Evolutionary conservation across 1,140 invertebrate species (phyloP).

Genomic region (Lamellibrachia luymesi): DNA sequence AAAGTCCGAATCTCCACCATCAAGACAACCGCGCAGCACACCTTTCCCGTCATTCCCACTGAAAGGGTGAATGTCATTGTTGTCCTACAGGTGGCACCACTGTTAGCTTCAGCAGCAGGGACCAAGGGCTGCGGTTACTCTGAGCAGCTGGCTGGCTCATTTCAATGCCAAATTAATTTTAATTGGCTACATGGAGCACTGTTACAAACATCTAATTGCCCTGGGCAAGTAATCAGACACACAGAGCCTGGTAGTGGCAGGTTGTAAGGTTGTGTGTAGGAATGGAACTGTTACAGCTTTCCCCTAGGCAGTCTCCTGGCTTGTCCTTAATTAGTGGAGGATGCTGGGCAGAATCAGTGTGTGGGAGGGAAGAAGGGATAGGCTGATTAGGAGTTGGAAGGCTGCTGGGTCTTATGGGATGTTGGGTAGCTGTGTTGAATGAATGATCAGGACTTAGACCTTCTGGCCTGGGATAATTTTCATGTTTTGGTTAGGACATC

Average conservation of each 20-base stretch:
- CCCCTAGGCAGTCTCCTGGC: not conserved
- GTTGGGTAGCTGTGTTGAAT: not conserved
- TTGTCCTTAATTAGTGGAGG: not conserved
- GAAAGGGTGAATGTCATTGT: not conserved
- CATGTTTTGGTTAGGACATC: not conserved
- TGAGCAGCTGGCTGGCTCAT: not conserved
- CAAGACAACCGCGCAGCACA: too few relatives aligned
- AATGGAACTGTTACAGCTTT: not conserved
- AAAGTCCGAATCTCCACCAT: too few relatives aligned
- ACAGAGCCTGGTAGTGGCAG: not conserved
- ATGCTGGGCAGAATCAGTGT: not conserved
- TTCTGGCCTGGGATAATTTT: not conserved
- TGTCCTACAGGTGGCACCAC: not conserved
- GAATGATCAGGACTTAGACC: not conserved
- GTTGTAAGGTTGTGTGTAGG: not conserved
- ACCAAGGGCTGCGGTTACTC: not conserved
- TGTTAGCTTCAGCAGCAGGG: not conserved
- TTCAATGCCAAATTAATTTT: conserved; percentile 1
- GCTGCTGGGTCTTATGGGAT: not conserved
- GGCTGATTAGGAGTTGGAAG: not conserved
- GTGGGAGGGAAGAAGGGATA: not conserved
- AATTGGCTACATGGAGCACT: not conserved
- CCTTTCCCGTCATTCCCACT: not conserved
- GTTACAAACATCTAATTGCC: not conserved
- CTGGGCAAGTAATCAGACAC: not conserved